These are phyloP conservation scores for Otus sunia DNA, from an alignment of 2,113 vertebrate species.

Conservation along the genomic window DNA sequence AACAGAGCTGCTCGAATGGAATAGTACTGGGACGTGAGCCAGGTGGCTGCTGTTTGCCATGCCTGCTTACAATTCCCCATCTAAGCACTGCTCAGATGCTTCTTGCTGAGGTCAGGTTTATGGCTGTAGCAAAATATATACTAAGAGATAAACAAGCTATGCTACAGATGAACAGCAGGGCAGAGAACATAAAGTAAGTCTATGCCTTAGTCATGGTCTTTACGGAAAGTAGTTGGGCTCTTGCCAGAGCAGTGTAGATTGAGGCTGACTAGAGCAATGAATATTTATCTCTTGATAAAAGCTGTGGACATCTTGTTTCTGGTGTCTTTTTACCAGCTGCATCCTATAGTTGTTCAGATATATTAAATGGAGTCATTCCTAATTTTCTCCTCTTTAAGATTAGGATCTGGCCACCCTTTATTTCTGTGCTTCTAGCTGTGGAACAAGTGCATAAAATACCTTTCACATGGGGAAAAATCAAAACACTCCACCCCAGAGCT, in stretches of 20 bases:
- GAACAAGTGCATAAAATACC: neutral
- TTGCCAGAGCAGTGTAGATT: neutral
- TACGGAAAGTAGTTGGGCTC: neutral
- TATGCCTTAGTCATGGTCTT: neutral
- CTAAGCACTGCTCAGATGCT: neutral
- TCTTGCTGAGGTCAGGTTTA: conserved; percentile 33
- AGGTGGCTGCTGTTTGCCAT: conserved; percentile 62
- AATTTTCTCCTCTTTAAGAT: neutral
- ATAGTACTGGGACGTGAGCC: neutral
- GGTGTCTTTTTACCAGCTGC: neutral
- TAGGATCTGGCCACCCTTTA: neutral
- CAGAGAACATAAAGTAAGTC: neutral
- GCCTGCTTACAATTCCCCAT: neutral
- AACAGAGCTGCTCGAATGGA: neutral
- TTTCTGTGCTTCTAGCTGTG: neutral
- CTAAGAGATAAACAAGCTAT: conserved; percentile 16
- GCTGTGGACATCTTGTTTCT: neutral
- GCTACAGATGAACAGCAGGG: neutral
- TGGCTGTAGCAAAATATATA: neutral
- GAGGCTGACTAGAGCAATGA: neutral
- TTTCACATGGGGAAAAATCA: neutral
- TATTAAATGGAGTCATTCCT: neutral
- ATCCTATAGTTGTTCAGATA: neutral
- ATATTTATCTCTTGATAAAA: neutral
- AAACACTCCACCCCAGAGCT: neutral